These are phyloP conservation scores for Vombatus ursinus DNA, from an alignment of 2,113 vertebrate species.

Conservation along the genomic window DNA sequence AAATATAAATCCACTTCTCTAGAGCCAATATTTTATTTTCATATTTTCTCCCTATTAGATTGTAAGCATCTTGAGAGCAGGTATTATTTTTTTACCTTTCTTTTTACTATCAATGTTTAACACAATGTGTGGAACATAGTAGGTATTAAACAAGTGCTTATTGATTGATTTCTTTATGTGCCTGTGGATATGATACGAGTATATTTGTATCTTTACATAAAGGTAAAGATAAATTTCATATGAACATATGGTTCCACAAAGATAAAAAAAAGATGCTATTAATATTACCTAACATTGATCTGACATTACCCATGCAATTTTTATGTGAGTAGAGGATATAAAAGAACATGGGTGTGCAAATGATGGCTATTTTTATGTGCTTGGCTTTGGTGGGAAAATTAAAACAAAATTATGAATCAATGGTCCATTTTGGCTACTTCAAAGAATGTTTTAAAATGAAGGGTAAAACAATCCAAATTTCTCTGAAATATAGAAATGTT, in stretches of 20 bases:
- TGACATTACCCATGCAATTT: background rate
- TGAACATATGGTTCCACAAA: slow-evolving; percentile 7
- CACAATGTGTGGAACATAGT: no score
- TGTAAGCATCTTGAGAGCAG: no score
- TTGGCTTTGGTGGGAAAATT: slow-evolving; percentile 23
- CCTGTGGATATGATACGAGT: background rate
- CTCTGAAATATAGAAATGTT: slow-evolving; percentile 5
- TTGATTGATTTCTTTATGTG: background rate
- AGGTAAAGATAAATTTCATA: slow-evolving; percentile 2
- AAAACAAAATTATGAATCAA: background rate
- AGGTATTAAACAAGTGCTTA: background rate
- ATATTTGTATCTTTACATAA: background rate
- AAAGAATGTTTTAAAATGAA: background rate
- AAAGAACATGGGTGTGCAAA: background rate
- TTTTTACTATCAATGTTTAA: no score
- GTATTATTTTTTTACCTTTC: no score
- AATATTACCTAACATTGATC: background rate
- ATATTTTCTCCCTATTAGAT: no score
- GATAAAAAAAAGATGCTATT: background rate
- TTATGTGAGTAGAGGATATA: background rate
- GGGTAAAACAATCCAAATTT: background rate
- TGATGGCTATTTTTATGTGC: background rate
- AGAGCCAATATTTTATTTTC: no score
- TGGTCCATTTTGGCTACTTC: background rate
- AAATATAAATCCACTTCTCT: no score